Evolutionary conservation across 2,113 vertebrate genomes (phyloP).

Genomic region (Mesocricetus auratus): DNA sequence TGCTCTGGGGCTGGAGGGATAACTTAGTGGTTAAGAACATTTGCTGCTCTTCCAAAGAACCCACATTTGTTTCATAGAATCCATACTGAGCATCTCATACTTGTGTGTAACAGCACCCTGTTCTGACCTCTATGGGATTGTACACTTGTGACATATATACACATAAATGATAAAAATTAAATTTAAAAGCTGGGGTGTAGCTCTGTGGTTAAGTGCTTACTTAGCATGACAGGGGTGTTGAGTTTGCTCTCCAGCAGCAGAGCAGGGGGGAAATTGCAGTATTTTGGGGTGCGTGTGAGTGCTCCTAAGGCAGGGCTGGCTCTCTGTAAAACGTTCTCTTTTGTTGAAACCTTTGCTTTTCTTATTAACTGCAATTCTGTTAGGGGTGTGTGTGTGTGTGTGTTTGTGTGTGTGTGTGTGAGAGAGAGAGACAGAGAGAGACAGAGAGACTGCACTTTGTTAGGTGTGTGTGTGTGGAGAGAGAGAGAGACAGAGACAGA

Average conservation of each 20-base stretch:
- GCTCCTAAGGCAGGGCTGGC: neutral
- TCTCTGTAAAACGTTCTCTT: neutral
- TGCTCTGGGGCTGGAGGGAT: neutral
- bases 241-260: neutral
- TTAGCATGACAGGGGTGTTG: neutral
- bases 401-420: too few species aligned
- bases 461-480: too few species aligned
- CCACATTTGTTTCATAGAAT: too few species aligned
- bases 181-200: neutral
- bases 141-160: neutral
- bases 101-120: neutral
- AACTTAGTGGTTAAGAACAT: neutral
- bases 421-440: too few species aligned
- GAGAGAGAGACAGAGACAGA: too few species aligned
- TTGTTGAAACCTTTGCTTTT: slow-evolving; percentile 50
- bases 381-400: too few species aligned
- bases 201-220: neutral
- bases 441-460: too few species aligned
- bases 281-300: slow-evolving; percentile 1
- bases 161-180: neutral
- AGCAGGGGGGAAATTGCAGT: neutral
- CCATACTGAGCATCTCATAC: neutral
- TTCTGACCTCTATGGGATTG: neutral
- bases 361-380: slow-evolving; percentile 13
- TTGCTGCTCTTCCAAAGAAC: neutral